phyloP scores from a whole-genome alignment of 2,888 invertebrate genomes.

The Ethmia dodecea region DNA sequence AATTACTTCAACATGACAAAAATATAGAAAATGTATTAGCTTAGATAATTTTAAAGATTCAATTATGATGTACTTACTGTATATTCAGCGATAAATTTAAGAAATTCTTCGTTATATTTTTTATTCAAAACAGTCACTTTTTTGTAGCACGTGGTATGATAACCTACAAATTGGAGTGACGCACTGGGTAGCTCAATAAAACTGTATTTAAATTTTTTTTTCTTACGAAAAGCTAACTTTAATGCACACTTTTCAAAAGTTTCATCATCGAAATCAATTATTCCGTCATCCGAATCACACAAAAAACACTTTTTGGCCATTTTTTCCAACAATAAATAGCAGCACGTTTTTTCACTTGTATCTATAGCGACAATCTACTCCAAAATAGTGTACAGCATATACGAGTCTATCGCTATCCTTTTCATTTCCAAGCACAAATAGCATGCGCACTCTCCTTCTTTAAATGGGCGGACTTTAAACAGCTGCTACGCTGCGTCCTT shows the following conservation, averaged over 20 bases:
- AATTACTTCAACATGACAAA: too few relatives aligned
- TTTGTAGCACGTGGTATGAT: constrained; percentile 16
- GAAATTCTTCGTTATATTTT: constrained; percentile 19
- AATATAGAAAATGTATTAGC: too few relatives aligned
- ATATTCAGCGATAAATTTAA: constrained; percentile 14
- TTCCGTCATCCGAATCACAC: constrained; percentile 12
- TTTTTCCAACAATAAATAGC: constrained; percentile 5
- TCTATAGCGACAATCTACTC: constrained; percentile 9
- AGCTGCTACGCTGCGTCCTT: constrained; percentile 11
- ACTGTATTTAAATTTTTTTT: constrained; percentile 17
- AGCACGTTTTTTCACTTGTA: constrained; percentile 1
- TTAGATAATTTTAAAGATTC: too few relatives aligned
- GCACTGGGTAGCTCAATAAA: constrained; percentile 12
- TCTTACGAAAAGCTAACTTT: constrained; percentile 19
- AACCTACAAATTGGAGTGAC: constrained; percentile 13
- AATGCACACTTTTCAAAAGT: constrained; percentile 18
- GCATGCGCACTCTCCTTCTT: constrained; percentile 12
- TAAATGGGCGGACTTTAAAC: constrained; percentile 8
- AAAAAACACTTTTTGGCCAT: constrained; percentile 17
- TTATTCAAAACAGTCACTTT: constrained; percentile 18
- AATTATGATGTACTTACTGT: constrained; percentile 10
- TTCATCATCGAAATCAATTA: constrained; percentile 17
- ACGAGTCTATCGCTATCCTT: constrained; percentile 14
- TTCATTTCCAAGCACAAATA: constrained; percentile 13
- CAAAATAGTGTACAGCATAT: constrained; percentile 11